Evolutionary conservation across 2,113 vertebrate species (phyloP).

Genomic region (Ailurus styani): DNA sequence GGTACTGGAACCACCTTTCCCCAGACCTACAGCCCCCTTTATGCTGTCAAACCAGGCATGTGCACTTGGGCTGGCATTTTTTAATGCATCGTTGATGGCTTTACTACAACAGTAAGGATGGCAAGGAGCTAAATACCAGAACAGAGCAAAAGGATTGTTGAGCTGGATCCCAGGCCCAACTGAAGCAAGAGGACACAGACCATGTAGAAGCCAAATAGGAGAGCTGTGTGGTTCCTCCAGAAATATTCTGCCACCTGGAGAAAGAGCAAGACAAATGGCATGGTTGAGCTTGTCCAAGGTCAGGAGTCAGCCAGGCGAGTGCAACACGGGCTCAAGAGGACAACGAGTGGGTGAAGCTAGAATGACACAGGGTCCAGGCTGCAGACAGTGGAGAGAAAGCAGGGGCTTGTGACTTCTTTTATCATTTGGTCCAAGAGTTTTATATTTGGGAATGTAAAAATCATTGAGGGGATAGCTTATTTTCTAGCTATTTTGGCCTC

Average conservation of each 20-base stretch:
- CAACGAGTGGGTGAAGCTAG: neutral
- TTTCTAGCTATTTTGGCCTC: neutral
- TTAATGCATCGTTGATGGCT: neutral
- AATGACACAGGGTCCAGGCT: neutral
- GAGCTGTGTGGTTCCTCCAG: neutral
- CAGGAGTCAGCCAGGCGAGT: neutral
- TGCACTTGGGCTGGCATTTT: neutral
- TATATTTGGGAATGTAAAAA: neutral
- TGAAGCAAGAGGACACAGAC: neutral
- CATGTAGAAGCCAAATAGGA: neutral
- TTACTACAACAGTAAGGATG: neutral
- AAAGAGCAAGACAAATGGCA: neutral
- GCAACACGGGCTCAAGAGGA: neutral
- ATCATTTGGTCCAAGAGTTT: neutral
- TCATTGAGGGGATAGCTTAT: neutral
- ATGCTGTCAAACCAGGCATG: neutral
- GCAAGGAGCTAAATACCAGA: neutral
- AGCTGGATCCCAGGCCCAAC: neutral
- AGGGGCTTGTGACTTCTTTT: neutral
- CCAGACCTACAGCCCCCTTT: neutral
- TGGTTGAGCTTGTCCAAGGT: neutral
- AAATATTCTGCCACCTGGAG: neutral
- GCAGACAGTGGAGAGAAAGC: neutral
- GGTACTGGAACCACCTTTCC: neutral
- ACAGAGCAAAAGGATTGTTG: fast-evolving